Conservation (phyloP, 2,113 vertebrate genomes). For the Corapipo altera region DNA sequence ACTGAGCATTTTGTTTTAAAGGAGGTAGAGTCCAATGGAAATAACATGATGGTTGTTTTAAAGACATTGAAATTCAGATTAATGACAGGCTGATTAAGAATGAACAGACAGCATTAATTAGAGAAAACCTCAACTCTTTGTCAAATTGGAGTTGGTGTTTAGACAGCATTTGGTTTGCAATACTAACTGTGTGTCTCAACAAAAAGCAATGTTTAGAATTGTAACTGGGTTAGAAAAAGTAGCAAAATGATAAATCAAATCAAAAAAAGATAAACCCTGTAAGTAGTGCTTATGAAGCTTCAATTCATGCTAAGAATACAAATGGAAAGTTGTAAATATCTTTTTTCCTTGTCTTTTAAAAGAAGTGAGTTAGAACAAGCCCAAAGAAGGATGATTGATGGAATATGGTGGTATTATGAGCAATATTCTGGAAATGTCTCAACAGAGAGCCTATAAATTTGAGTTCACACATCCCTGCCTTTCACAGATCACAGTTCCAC, state of each 20-base stretch:
- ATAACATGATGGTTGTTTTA: background rate
- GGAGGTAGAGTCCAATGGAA: background rate
- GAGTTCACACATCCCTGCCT: slow-evolving; percentile 13
- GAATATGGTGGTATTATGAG: background rate
- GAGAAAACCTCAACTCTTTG: background rate
- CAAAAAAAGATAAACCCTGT: background rate
- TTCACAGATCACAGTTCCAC: background rate
- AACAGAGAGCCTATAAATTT: slow-evolving; percentile 20
- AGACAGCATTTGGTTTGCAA: background rate
- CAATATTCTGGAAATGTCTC: slow-evolving; percentile 29
- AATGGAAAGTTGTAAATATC: background rate
- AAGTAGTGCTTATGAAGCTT: background rate
- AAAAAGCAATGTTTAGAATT: background rate
- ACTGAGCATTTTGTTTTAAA: background rate
- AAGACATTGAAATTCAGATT: background rate
- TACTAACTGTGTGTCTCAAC: background rate
- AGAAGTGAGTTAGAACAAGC: background rate
- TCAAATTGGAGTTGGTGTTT: background rate
- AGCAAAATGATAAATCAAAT: background rate
- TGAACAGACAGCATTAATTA: background rate
- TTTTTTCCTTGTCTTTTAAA: background rate
- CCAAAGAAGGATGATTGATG: background rate
- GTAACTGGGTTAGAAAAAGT: background rate
- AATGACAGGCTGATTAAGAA: background rate
- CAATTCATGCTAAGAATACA: background rate